Base-by-base conservation (phyloP, 1,140 invertebrate genomes). In the Saccostrea echinata region DNA sequence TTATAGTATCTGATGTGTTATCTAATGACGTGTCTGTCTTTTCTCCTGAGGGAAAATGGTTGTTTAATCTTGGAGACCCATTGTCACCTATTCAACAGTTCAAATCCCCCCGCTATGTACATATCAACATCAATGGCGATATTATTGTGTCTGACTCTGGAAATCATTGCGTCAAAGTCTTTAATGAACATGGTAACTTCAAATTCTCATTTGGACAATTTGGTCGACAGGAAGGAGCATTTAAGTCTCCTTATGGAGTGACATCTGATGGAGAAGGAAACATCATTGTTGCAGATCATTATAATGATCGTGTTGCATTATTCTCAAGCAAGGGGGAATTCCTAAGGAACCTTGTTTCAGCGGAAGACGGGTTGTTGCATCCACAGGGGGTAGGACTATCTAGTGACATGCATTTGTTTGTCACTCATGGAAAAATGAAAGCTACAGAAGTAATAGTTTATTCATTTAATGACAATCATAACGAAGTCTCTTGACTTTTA, bases 241-340 rank as follows among this genome's bases (percentile, higher is more conserved):
- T 98, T 8, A 97, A 97, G 89, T 96, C 97, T 71, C 98, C 98
- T 0, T 99, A 98, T 97, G 98, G 98, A 0, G 96, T 99, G 6
- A 97, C 97, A 88, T 97, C 97, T 51, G 97, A 98, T 93, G 96
- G 96, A 82, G 96, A 97, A 76, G 97, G 97, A 0, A 96, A 97
- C 89, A 96, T 98, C 18, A 96, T 98, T n/a, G 96, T 99, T 0
- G 97, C 98, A 1, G 98, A 99, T 94, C 96, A 98, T 90, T 97
- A 98, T 91, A 99, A 99, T 94, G 98, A 99, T 95, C 96, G 98
- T 9, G 80, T 93, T 11, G 91, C 90, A 3, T 83, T 91, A 35
- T 92, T 92, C 80, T 85, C 89, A 51, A 86, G 83, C 30, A 33
- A 81, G 21, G 93, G 93, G 6, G 82, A 88, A 11, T 93, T 92